phyloP scores from a whole-genome alignment of 2,113 vertebrate species.

The Seriola aureovittata region DNA sequence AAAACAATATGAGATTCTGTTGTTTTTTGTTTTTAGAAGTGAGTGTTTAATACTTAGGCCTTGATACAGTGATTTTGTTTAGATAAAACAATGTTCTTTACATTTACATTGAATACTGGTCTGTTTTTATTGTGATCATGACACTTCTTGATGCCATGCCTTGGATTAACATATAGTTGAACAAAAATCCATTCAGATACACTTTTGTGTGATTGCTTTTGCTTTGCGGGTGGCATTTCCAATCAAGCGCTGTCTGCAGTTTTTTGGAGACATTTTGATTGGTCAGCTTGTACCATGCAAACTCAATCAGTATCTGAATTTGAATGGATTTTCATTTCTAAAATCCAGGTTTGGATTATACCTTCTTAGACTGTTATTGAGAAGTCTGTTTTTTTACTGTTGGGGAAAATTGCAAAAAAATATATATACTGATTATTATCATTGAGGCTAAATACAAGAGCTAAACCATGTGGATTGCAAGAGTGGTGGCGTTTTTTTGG shows the following conservation, averaged over 20 bases:
- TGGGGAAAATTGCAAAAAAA: constrained; percentile 70
- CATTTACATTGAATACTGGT: constrained; percentile 76
- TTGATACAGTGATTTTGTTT: constrained; percentile 77
- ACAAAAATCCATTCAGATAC: constrained; percentile 69
- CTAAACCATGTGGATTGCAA: constrained; percentile 63
- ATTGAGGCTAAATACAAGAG: constrained; percentile 70
- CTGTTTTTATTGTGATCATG: constrained; percentile 78
- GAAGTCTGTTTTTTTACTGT: constrained; percentile 78
- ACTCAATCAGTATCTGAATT: constrained; percentile 65
- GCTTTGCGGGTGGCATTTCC: constrained; percentile 40
- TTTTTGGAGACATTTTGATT: constrained; percentile 26
- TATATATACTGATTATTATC: constrained; percentile 60
- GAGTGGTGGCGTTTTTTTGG: constrained; percentile 62
- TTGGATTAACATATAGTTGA: constrained; percentile 64
- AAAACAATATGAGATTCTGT: constrained; percentile 63
- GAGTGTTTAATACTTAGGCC: constrained; percentile 82
- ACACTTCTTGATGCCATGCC: constrained; percentile 69
- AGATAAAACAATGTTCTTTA: constrained; percentile 70
- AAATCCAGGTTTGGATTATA: constrained; percentile 76
- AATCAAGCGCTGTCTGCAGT: constrained; percentile 9
- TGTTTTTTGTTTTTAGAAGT: constrained; percentile 67
- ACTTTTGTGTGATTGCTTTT: constrained; percentile 68
- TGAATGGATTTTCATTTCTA: constrained; percentile 74
- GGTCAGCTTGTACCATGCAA: constrained; percentile 50
- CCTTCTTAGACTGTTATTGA: constrained; percentile 81